Evolutionary conservation across 2,797 vertebrate species (phyloP).

Genomic region (Zenarchopterus dispar): DNA sequence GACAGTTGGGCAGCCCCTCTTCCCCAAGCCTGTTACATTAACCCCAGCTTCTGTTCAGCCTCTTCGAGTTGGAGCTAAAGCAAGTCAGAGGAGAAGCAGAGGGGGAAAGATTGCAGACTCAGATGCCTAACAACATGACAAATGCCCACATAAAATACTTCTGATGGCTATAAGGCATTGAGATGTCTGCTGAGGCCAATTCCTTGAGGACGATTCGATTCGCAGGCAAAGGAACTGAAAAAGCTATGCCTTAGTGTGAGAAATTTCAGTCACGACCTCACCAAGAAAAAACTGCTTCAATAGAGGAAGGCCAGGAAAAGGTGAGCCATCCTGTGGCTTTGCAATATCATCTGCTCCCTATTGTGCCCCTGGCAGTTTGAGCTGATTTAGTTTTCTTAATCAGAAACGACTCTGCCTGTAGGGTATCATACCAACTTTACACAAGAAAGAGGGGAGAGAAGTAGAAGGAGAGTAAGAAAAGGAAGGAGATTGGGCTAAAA

Average conservation of each 20-base stretch:
- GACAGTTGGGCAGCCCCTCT: too few species aligned
- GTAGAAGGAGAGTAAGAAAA: conserved; percentile 11
- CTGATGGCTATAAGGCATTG: conserved; percentile 43
- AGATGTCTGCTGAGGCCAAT: conserved; percentile 37
- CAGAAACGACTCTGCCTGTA: conserved; percentile 49
- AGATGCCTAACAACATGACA: conserved; percentile 53
- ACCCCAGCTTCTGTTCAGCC: conserved; percentile 50
- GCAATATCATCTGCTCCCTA: conserved; percentile 47
- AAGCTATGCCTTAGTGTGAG: conserved; percentile 23
- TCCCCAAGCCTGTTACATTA: conserved; percentile 25
- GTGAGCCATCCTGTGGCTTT: conserved; percentile 54
- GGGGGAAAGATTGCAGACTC: conserved; percentile 53
- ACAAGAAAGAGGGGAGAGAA: conserved; percentile 27
- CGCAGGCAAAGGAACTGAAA: conserved; percentile 31
- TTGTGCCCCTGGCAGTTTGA: conserved; percentile 54
- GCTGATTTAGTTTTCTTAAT: conserved; percentile 70
- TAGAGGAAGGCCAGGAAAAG: conserved; percentile 58
- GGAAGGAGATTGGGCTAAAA: conserved; percentile 55
- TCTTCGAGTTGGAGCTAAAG: conserved; percentile 23
- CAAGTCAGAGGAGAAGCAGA: conserved; percentile 49
- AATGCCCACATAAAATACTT: conserved; percentile 59
- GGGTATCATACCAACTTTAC: conserved; percentile 48
- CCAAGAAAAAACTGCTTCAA: conserved; percentile 15
- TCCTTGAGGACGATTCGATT: conserved; percentile 46
- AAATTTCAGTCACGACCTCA: conserved; percentile 42